phyloP scores from a whole-genome alignment of 2,888 invertebrate genomes.

The Xestobium rufovillosum region DNA sequence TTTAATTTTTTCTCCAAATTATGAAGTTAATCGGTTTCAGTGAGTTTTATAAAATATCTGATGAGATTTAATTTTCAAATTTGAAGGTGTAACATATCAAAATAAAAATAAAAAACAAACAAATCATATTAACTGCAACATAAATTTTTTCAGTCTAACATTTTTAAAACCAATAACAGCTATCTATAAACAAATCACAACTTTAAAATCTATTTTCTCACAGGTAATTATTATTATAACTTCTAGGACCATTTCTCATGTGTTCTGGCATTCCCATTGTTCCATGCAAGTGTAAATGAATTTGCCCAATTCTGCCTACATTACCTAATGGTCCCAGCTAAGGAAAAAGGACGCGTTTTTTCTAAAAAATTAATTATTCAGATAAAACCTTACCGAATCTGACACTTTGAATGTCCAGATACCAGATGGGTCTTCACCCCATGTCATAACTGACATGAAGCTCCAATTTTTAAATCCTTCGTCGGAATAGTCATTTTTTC shows the following conservation, averaged over 20 bases:
- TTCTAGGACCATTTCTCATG: conserved; percentile 49
- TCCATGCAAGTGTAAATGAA: conserved; percentile 64
- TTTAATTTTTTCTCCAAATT: too few relatives aligned
- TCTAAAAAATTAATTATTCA: conserved; percentile 5
- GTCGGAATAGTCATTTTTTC: conserved; percentile 61
- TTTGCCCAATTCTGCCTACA: conserved; percentile 51
- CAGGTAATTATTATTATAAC: too few relatives aligned
- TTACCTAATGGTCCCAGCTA: conserved; percentile 46
- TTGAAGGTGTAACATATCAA: too few relatives aligned
- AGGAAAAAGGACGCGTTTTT: conserved; percentile 12
- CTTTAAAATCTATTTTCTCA: too few relatives aligned
- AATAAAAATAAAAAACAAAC: too few relatives aligned
- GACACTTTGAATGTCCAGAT: conserved; percentile 51
- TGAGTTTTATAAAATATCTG: too few relatives aligned
- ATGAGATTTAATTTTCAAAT: too few relatives aligned
- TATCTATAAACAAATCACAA: too few relatives aligned
- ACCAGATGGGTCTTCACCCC: conserved; percentile 79
- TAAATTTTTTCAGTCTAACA: too few relatives aligned
- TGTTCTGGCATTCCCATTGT: conserved; percentile 57
- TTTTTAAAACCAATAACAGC: too few relatives aligned
- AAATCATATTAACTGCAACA: too few relatives aligned
- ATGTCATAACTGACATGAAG: conserved; percentile 82
- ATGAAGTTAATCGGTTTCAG: too few relatives aligned
- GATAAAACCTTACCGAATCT: conserved; percentile 43
- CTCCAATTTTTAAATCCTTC: conserved; percentile 75